A percentile compares a stretch with the other conserved stretches of the same genome.
Evolutionary conservation across 2,113 vertebrate genomes (phyloP).

Genomic region (Lophura nycthemera): DNA sequence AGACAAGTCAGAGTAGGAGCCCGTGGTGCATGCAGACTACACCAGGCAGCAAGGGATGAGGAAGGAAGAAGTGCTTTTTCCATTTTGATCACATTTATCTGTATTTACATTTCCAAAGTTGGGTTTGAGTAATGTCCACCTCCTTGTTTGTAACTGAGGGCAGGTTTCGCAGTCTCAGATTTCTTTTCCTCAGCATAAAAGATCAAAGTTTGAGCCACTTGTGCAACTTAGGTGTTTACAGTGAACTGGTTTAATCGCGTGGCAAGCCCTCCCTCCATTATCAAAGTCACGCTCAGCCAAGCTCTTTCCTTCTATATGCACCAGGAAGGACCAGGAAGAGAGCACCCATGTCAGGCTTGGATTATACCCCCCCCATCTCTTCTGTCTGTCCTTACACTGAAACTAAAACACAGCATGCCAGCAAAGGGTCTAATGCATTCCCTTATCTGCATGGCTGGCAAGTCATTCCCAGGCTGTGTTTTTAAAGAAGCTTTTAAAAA

Average conservation of each 20-base stretch:
- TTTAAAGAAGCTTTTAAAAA: constrained; percentile 1
- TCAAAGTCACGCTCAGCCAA: constrained; percentile 15
- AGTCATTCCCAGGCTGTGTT: background rate
- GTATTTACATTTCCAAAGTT: constrained; percentile 35
- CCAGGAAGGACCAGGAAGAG: background rate
- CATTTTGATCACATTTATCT: constrained; percentile 29
- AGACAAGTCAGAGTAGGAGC: background rate
- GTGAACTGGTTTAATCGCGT: constrained; percentile 53
- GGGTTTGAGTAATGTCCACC: constrained; percentile 51
- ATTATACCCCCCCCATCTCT: background rate
- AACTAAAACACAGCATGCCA: background rate
- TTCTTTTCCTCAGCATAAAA: constrained; percentile 68
- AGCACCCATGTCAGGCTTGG: background rate
- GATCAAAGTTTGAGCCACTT: constrained; percentile 74
- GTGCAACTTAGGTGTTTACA: constrained; percentile 72
- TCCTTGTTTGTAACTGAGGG: constrained; percentile 55
- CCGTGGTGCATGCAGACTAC: background rate
- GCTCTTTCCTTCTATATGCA: constrained; percentile 33
- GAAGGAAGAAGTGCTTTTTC: background rate
- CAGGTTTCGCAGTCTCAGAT: constrained; percentile 52
- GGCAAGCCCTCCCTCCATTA: constrained; percentile 34
- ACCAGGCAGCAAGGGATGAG: background rate
- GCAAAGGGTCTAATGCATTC: background rate
- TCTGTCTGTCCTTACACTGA: background rate
- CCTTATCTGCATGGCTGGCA: background rate